Evolutionary conservation across 2,113 vertebrate genomes (phyloP), one percentile per base, ranked within the genome.

Genomic region (Accipiter cooperii): DNA sequence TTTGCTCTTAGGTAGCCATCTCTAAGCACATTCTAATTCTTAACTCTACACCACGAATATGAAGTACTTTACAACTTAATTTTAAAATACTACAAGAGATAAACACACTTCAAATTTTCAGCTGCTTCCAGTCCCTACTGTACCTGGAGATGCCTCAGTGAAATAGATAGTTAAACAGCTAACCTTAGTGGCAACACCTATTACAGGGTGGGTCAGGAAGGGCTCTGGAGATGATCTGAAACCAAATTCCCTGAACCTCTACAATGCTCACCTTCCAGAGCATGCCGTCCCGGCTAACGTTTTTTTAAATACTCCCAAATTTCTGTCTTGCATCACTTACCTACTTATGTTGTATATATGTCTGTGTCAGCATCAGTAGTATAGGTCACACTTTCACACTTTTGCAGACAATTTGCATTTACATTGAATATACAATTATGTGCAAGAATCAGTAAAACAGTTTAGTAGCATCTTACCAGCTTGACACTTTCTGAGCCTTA

Each of bases 401-500:
- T 87, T 8, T 33, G 46, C 44, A 82, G 16, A 58, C 17, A 77
- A 78, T 95, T 94, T 61, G 78, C 15, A 80, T 61, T 42, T 74
- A 60, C 28, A 55, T 78, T 76, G 82, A 66, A 81, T 29, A 76
- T 13, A 69, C 8, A 92, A 61, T 26, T 40, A 71, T 28, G 46
- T 25, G 18, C 28, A 81, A 81, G 38, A 87, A 91, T 78, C 20
- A 38, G 29, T 49, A 70, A 90, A 87, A 71, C 25, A 40, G 7
- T 40, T 83, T 19, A 79, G 55, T 57, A 94, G 66, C 46, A 70
- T 94, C 98, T 99, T 98, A 99, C 99, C 99, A 85, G 97, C 99
- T 98, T 78, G 99, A 99, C 36, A 99, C 97, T 31, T 93, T 97
- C n/a, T 96, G 98, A 55, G 98, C 97, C 63, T 98, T 98, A 96